Percentiles rank a stretch among this genome's conserved stretches.
Conservation (phyloP, 92 coral and sea anemone genomes). For the Palythoa heliodiscus region DNA sequence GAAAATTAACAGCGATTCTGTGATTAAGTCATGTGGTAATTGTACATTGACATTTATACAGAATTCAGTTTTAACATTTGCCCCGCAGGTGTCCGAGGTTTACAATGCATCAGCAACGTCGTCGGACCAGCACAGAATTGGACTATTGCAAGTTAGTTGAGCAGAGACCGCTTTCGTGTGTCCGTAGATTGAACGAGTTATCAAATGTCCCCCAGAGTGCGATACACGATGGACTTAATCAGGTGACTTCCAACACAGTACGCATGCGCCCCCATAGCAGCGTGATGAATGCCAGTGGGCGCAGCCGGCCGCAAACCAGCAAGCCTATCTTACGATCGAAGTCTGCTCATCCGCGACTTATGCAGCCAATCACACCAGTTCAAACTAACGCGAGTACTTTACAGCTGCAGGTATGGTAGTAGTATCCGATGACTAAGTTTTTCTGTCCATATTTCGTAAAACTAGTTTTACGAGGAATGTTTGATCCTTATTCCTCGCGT, state of each 20-base stretch:
- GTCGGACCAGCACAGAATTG: conserved; percentile 12
- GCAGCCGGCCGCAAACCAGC: conserved; percentile 61
- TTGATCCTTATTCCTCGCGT: background rate
- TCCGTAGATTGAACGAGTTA: conserved; percentile 52
- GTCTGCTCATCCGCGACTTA: conserved; percentile 92
- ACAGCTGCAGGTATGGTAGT: conserved; percentile 77
- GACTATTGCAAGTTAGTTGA: conserved; percentile 55
- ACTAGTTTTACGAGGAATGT: background rate
- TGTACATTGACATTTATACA: too few species aligned
- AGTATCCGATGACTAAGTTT: background rate
- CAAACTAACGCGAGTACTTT: conserved; percentile 88
- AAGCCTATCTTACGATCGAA: conserved; percentile 80
- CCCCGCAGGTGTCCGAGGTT: conserved; percentile 88
- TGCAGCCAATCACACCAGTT: conserved; percentile 64
- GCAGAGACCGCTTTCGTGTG: conserved; percentile 60
- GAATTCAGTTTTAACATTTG: background rate
- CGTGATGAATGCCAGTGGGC: conserved; percentile 32
- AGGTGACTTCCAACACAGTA: conserved; percentile 46
- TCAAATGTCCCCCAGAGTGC: conserved; percentile 67
- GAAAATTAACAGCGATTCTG: too few species aligned
- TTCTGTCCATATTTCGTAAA: background rate
- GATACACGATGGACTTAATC: conserved; percentile 62
- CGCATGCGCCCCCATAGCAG: conserved; percentile 74
- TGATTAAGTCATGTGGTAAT: too few species aligned
- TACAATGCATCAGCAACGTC: conserved; percentile 81